phyloP scores from a whole-genome alignment of 2,888 invertebrate species.

The Eristalinus sepulchralis region DNA sequence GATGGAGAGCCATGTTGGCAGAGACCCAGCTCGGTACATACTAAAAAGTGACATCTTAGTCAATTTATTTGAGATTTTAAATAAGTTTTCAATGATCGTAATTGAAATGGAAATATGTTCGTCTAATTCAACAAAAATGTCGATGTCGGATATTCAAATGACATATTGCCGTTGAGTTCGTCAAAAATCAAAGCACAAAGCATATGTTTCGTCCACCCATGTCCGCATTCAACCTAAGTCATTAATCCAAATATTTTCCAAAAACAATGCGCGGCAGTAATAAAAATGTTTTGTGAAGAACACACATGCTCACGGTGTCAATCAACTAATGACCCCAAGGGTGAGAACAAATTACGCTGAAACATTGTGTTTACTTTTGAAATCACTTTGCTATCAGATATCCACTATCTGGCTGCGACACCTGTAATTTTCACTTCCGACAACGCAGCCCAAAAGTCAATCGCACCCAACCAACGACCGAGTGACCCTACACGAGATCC shows the following conservation, averaged over 20 bases:
- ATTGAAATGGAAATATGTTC: too few species aligned
- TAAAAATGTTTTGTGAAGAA: conserved; percentile 47
- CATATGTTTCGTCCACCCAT: too few species aligned
- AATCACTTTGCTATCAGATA: conserved; percentile 55
- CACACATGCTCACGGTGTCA: conserved; percentile 32
- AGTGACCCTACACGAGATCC: conserved; percentile 29
- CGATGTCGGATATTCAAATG: too few species aligned
- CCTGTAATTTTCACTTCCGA: conserved; percentile 64
- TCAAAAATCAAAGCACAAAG: too few species aligned
- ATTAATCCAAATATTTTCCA: not conserved
- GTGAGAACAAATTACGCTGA: conserved; percentile 45
- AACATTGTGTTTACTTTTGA: conserved; percentile 56
- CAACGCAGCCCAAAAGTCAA: conserved; percentile 14
- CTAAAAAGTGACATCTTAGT: too few species aligned
- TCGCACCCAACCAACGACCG: not conserved
- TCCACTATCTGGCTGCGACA: conserved; percentile 46
- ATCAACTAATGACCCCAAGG: conserved; percentile 48
- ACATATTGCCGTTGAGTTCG: too few species aligned
- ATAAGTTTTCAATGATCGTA: too few species aligned
- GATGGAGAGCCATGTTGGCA: too few species aligned
- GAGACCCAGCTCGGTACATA: too few species aligned
- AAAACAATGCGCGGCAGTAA: conserved; percentile 5
- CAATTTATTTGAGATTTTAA: too few species aligned
- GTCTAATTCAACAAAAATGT: too few species aligned
- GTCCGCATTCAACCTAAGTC: too few species aligned